These are phyloP conservation scores for Ceyx melanurus DNA, from an alignment of 2,113 vertebrate genomes.

Conservation along the genomic window DNA sequence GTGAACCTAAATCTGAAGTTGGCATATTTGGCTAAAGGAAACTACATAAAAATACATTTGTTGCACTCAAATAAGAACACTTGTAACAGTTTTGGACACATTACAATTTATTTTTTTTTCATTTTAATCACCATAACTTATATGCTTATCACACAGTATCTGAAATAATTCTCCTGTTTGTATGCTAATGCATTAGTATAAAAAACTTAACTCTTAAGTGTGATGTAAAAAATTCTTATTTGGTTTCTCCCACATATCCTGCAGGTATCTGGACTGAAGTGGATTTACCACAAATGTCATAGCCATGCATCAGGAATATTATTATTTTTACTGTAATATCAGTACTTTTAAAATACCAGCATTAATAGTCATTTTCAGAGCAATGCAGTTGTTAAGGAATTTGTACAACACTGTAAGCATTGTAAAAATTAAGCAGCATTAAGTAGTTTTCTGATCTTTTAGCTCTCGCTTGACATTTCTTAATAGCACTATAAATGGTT, in stretches of 20 bases:
- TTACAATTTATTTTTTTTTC: neutral
- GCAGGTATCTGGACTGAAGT: fast-evolving
- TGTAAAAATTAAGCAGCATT: neutral
- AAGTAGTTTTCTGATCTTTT: neutral
- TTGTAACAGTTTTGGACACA: neutral
- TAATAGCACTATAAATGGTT: neutral
- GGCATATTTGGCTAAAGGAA: neutral
- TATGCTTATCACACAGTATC: neutral
- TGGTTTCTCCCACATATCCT: neutral
- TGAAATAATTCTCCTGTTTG: neutral
- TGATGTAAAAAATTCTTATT: neutral
- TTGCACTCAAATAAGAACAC: neutral
- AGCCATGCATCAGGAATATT: neutral
- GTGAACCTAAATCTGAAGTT: neutral
- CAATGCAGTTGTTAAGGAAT: neutral
- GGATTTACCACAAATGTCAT: neutral
- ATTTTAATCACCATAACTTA: neutral
- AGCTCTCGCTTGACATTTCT: neutral
- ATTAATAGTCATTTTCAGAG: neutral
- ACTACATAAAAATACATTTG: neutral
- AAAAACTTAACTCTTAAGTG: neutral
- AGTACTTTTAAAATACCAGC: neutral
- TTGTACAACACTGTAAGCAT: neutral
- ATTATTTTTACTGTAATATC: neutral
- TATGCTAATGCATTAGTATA: neutral